phyloP scores from a whole-genome alignment of 2,113 vertebrate species.

The Pangasianodon hypophthalmus region DNA sequence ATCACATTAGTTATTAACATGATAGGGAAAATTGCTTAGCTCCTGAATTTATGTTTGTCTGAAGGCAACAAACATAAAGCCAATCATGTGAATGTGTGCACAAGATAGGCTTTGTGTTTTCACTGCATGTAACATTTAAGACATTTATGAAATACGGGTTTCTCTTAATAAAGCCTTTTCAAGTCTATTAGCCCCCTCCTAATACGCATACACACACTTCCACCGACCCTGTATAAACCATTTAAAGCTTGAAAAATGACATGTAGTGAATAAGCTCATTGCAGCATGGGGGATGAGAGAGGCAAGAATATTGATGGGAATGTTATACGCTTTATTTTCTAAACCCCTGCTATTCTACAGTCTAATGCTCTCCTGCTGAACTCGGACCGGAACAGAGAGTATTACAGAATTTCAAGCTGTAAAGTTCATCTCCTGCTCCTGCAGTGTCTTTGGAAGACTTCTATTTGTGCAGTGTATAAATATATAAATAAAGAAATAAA shows the following conservation, averaged over 20 bases:
- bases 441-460: conserved; percentile 40
- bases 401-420: conserved; percentile 47
- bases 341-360: conserved; percentile 37
- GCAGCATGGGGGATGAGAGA: conserved; percentile 17
- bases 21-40: conserved; percentile 3
- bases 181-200: conserved; percentile 40
- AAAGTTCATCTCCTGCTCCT: conserved; percentile 43
- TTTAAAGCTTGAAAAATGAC: conserved; percentile 49
- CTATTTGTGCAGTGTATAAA: background rate
- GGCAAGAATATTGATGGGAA: conserved; percentile 26
- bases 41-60: background rate
- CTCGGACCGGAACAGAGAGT: conserved; percentile 41
- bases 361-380: conserved; percentile 54
- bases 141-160: conserved; percentile 41
- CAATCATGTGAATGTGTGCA: conserved; percentile 18
- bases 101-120: conserved; percentile 26
- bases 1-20: background rate
- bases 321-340: conserved; percentile 25
- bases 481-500: conserved; percentile 19
- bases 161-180: conserved; percentile 30
- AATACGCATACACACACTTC: background rate
- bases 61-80: conserved; percentile 22
- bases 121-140: conserved; percentile 40
- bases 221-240: conserved; percentile 19
- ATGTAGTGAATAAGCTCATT: conserved; percentile 47